Evolutionary conservation across 2,113 vertebrate genomes (phyloP), one percentile per base, ranked within the genome.

Genomic region (Ancistrus triradiatus): DNA sequence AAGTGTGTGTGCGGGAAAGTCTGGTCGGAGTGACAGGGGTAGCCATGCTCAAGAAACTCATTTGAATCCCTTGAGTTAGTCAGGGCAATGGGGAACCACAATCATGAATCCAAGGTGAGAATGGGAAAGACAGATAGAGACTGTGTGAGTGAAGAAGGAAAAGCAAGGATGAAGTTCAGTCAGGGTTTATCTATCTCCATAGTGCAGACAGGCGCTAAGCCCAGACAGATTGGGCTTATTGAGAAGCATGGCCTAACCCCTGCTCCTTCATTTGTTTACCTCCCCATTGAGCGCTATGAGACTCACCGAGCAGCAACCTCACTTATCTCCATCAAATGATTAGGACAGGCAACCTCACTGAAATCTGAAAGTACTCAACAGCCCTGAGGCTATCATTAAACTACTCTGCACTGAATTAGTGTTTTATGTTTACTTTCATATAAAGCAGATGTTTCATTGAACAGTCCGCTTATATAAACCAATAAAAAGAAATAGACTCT

Each of bases 221-320:
- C 58, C 43, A 60, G 58, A 60, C 58, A 60, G 58, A 60, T 50
- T 61, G 61, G 61, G 44, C 81, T 85, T 78, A 87, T 83, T 79
- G 81, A 83, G 81, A 85, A 85, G 79, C 81, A 85, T 74, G 72
- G 80, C 69, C 72, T 74, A 4, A 68, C 72, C 68, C 73, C 68
- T 72, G 79, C 70, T 48, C 81, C 78, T 80, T 82, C 75, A 83
- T 85, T 81, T 81, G 78, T 82, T 83, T 81, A 69, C 76, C 24
- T 25, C 61, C 69, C 66, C 69, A 68, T 74, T 49, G 74, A 76
- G 68, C 65, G 66, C 69, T 56, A 25, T 14, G 60, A 60, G 55
- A 68, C 67, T 59, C 10, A 78, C 75, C 51, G 68, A 62, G 62
- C 71, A 66, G 40, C 53, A 69, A 13, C 59, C 63, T 42, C 38